Evolutionary conservation across 2,888 invertebrate species (phyloP), one percentile per base, ranked within the genome.

Genomic region (Anorthoa munda): DNA sequence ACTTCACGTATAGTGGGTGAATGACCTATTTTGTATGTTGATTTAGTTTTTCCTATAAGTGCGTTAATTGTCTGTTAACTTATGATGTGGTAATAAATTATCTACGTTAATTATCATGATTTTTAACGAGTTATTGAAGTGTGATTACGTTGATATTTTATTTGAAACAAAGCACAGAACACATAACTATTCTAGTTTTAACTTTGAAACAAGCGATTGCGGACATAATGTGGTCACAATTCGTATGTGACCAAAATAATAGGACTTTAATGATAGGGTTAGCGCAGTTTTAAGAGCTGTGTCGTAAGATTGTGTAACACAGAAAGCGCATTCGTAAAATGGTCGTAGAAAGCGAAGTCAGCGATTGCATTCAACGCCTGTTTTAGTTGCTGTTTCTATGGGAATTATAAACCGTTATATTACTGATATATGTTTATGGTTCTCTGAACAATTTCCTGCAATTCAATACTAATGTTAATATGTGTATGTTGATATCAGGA

Each of bases 11-110:
- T 82, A 78, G 83, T 86, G 78, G 93, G 93, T 94, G 89, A 93
- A 93, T 76, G 92, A 94, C 90, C 93, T 88, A 92, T 90, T 91
- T 92, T 86, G 84, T 87, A 60, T 66, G 48, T 68, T 75, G 75
- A 77, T 63, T 69, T 31, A 39, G 50, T 68, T 82, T 77, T 82
- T 86, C 56, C 66, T 61, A 13, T 70, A 39, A 17, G 64, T 69
- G 66, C 59, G 61, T 68, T 82, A 72, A 78, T 78, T 77, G 66
- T 63, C 39, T 74, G 65, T 53, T 72, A 26, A 75, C 7, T 76
- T 71, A 76, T 75, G 65, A 60, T 73, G 53, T 64, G 26, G 23
- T 66, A 12, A 51, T 31, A 15, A 31, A 53, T 72, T 64, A 55
- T 72, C 61, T 51, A 21, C 31, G 26, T 53, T 72, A 64, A 72